Base-by-base conservation (phyloP, 2,113 vertebrate species). In the Psephotus haematonotus region DNA sequence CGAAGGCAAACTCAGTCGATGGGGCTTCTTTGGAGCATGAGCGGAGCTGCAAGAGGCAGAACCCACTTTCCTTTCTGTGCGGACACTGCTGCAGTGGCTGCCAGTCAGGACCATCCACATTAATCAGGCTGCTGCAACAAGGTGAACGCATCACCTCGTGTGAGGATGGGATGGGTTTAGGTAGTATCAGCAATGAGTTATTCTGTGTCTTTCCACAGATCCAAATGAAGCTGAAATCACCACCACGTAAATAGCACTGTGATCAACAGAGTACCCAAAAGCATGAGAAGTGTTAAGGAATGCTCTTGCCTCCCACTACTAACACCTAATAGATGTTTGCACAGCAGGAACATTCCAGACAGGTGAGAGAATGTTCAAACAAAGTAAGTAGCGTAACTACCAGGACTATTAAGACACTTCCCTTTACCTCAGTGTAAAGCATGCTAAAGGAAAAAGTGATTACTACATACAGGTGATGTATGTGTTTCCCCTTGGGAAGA, bases 121-220 rank as follows among this genome's bases (percentile, higher is more conserved):
- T 9, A 8, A 86, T 2, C 7, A 24, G 33, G 57, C 57, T 35
- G 57, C 33, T 16, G 33, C 33, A 35, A n/a, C 33, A n/a, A 23
- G 22, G 57, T 35, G 57, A 59, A 23, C 13, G 15, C 22, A 24
- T 59, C 33, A 35, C 33, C 57, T 35, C 15, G 33, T 35, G 22
- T 24, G 57, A 20, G 57, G n/a, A 35, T 1, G 1, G 62, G 37
- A 41, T 0, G 0, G 47, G 28, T 25, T 13, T 0, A n/a, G 60
- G 17, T 2, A 20, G 24, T 6, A 33, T 2, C n/a, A 53, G 62
- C 31, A 47, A 11, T 2, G 78, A 59, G 22, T 13, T 7, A 5
- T 8, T 60, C 24, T 13, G 19, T 4, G 10, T 65, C 67, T 35
- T 43, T 60, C 22, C 44, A 20, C 3, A 29, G 47, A 0, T 60